Conservation (phyloP, 1,140 invertebrate genomes). For the Araneus ventricosus region DNA sequence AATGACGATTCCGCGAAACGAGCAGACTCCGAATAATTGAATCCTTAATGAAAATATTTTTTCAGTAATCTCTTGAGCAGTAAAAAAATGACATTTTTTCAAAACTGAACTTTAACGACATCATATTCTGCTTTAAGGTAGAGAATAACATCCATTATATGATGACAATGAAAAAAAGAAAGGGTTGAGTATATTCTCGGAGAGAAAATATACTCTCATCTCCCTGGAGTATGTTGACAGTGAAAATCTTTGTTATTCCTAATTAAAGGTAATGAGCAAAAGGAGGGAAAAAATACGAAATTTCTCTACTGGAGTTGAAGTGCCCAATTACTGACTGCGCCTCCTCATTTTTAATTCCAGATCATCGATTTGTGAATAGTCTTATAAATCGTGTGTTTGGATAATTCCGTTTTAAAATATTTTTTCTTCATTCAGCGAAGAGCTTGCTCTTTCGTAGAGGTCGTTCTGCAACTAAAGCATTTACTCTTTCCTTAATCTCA, state of each 20-base stretch:
- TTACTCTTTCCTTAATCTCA: too few relatives aligned
- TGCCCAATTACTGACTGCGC: background rate
- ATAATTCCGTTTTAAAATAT: background rate
- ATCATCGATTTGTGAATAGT: background rate
- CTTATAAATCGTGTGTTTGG: background rate
- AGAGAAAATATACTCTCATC: background rate
- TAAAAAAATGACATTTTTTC: background rate
- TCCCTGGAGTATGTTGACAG: background rate
- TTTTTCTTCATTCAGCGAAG: background rate
- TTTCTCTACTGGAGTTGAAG: background rate
- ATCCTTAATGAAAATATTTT: slow-evolving; percentile 7
- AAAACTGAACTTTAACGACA: background rate
- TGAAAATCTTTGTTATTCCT: slow-evolving; percentile 39
- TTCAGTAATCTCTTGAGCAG: background rate
- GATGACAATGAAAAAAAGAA: background rate
- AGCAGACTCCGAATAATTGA: background rate
- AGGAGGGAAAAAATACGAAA: background rate
- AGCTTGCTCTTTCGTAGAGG: too few relatives aligned
- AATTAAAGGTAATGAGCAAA: slow-evolving; percentile 23
- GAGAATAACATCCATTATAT: background rate
- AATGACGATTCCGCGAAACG: background rate
- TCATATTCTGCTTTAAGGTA: background rate
- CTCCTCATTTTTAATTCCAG: background rate
- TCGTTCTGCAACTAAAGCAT: too few relatives aligned
- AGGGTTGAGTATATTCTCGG: background rate